Evolutionary conservation across 1,140 invertebrate species (phyloP), one percentile per base, ranked within the genome.

Genomic region (Phthorimaea operculella): DNA sequence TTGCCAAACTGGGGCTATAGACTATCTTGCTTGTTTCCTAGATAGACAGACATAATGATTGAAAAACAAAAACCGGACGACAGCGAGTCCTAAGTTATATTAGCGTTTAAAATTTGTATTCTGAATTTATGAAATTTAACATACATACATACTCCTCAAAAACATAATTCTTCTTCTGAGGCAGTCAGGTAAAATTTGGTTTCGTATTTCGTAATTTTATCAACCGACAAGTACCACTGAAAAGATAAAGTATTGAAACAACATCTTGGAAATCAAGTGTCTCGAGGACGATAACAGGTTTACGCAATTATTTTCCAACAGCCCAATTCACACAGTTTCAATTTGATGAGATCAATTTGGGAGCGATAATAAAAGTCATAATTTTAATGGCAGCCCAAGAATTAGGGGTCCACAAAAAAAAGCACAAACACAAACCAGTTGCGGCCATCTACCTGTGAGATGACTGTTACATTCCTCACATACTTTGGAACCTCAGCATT

Each of bases 401-500:
- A 67, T 67, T 67, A 63, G 55, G 57, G 49, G 54, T 51, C 50
- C 17, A 17, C 48, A 45, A 50, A 44, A 55, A 60, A 66, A 60
- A 58, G 60, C 65, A 63, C 36, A 62, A 59, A 52, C 55, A 36
- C 8, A 58, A 69, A 70, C 65, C 68, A 59, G 65, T 68, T 68
- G 47, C 49, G 56, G 53, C 56, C 15, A 36, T 57, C 58, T 71
- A 71, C 68, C 68, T 71, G 68, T 63, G 28, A 33, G 53, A 21
- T 63, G 62, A 64, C 59, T 63, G 18, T 58, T 60, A 52, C 63
- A 68, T 68, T 71, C 66, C 62, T 50, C 33, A 55, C 60, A 68
- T 68, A 63, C 51, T 62, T 55, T 39, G 36, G 21, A 6, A 28
- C 6, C 21, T 28, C 21, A 28, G 21, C 2, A 28, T 28, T 4